Evolutionary conservation across 2,888 invertebrate genomes (phyloP).

Genomic region (Eupithecia dodoneata): DNA sequence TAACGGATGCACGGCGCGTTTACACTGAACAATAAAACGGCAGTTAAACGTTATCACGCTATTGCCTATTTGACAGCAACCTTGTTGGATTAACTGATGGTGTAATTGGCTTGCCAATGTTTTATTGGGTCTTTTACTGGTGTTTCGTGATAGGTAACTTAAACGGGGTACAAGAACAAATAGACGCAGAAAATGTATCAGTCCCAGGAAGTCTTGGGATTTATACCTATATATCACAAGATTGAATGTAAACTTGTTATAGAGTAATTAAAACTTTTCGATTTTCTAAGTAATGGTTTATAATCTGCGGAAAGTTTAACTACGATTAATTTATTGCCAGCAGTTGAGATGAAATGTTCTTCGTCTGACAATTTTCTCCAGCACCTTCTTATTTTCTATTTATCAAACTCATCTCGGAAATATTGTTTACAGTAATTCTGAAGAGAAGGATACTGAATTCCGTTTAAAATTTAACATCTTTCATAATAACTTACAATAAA

Average conservation of each 20-base stretch:
- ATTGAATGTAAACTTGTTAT: background rate
- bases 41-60: constrained; percentile 55
- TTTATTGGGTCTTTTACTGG: constrained; percentile 31
- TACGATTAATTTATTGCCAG: background rate
- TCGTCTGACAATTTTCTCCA: background rate
- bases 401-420: background rate
- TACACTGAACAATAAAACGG: constrained; percentile 62
- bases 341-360: background rate
- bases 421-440: background rate
- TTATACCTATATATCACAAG: background rate
- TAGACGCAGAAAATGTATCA: background rate
- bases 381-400: background rate
- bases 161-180: background rate
- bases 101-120: constrained; percentile 35
- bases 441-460: background rate
- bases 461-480: no score
- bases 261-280: background rate
- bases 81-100: constrained; percentile 46
- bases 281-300: background rate
- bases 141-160: constrained; percentile 15
- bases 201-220: no score
- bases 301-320: background rate
- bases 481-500: no score
- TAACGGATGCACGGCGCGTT: constrained; percentile 58
- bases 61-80: constrained; percentile 54